A percentile compares a stretch with the other conserved stretches of the same genome.
Conservation (phyloP, 1,140 invertebrate genomes). For the Drosophila lacertosa region DNA sequence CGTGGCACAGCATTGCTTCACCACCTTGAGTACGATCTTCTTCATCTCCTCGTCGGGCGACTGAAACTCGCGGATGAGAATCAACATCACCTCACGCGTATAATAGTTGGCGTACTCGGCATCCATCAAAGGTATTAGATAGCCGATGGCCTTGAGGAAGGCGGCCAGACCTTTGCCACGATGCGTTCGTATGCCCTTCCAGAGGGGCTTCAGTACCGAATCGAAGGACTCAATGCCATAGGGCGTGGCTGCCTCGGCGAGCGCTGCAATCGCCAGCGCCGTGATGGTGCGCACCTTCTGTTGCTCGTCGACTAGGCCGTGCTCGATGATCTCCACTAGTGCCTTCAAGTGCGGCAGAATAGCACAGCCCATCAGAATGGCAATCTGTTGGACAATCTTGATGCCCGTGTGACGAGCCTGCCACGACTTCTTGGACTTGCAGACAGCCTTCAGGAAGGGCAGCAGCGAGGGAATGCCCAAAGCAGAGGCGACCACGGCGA, state of each 20-base stretch:
- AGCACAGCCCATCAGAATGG: slow-evolving; percentile 99
- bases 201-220: slow-evolving; percentile 98
- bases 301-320: slow-evolving; percentile 95
- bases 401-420: slow-evolving; percentile 99
- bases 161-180: slow-evolving; percentile 99
- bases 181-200: slow-evolving; percentile 99
- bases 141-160: slow-evolving; percentile 99
- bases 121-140: slow-evolving; percentile 99
- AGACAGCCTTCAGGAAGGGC: slow-evolving; percentile 99
- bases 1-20: slow-evolving; percentile 99
- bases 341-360: slow-evolving; percentile 99
- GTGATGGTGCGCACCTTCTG: slow-evolving; percentile 98
- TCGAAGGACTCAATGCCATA: slow-evolving; percentile 99
- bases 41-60: slow-evolving; percentile 99
- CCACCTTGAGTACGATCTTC: slow-evolving; percentile 99
- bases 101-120: slow-evolving; percentile 99
- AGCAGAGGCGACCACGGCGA: slow-evolving; percentile 99
- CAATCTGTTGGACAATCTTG: slow-evolving; percentile 99
- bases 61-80: slow-evolving; percentile 99
- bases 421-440: slow-evolving; percentile 99
- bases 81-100: slow-evolving; percentile 99
- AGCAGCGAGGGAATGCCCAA: slow-evolving; percentile 98
- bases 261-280: slow-evolving; percentile 98
- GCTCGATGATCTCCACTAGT: slow-evolving; percentile 99
- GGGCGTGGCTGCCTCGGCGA: slow-evolving; percentile 98